phyloP scores from a whole-genome alignment of 2,797 vertebrate species.

The Sebastes wilsoni region DNA sequence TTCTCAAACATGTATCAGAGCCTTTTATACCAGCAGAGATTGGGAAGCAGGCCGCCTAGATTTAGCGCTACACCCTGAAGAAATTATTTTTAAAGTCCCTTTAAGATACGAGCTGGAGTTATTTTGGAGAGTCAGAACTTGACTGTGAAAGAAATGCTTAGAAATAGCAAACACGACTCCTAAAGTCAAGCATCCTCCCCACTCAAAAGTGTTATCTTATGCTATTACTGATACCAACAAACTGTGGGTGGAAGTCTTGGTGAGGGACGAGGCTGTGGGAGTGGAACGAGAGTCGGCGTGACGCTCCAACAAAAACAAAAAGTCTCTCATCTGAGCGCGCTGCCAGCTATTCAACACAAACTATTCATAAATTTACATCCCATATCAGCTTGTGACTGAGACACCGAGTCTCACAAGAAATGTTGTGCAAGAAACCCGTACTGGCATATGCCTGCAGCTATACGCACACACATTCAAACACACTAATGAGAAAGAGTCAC shows the following conservation, averaged over 20 bases:
- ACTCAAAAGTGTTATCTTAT: constrained; percentile 30
- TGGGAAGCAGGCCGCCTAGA: background rate
- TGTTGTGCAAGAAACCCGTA: constrained; percentile 30
- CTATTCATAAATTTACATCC: constrained; percentile 75
- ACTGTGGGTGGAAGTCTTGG: constrained; percentile 21
- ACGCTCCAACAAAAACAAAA: constrained; percentile 70
- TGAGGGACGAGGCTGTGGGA: constrained; percentile 33
- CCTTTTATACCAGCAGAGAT: background rate
- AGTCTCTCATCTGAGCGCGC: constrained; percentile 30
- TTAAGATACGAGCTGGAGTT: constrained; percentile 1
- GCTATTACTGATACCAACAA: constrained; percentile 25
- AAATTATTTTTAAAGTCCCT: background rate
- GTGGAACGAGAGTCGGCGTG: constrained; percentile 17
- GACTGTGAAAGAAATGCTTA: background rate
- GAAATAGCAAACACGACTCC: constrained; percentile 45
- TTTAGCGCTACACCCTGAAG: background rate
- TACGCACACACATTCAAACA: constrained; percentile 23
- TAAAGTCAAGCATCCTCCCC: constrained; percentile 22
- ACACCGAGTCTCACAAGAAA: constrained; percentile 32
- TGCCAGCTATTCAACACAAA: constrained; percentile 58
- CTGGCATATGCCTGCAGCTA: background rate
- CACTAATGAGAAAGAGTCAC: constrained; percentile 21
- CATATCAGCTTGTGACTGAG: constrained; percentile 46
- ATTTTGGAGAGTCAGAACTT: background rate
- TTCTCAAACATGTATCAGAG: background rate